Evolutionary conservation across 2,888 invertebrate genomes (phyloP).

Genomic region (Kryphioiulus occultus): DNA sequence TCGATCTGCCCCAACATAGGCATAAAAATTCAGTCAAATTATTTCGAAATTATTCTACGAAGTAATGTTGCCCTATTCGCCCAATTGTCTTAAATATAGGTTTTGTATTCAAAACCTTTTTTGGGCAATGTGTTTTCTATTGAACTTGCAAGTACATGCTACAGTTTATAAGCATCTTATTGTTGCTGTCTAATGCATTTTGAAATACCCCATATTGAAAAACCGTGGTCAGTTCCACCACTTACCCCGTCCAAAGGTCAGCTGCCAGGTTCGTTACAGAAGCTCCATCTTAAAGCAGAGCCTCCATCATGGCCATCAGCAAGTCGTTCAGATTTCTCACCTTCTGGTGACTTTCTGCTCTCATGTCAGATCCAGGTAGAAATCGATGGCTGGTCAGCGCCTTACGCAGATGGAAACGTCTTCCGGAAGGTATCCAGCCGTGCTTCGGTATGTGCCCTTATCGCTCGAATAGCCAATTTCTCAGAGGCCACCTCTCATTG

Average conservation of each 20-base stretch:
- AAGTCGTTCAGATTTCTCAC: conserved; percentile 18
- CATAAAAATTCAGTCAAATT: too few species aligned
- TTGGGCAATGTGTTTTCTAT: too few species aligned
- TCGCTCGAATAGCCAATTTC: not conserved
- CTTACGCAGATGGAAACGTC: not conserved
- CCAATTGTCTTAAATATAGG: too few species aligned
- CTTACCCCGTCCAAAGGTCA: conserved; percentile 1
- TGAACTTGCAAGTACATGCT: too few species aligned
- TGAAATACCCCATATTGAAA: not conserved
- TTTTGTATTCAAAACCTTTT: too few species aligned
- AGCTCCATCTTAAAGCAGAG: conserved; percentile 20
- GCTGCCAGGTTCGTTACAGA: not conserved
- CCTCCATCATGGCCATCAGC: not conserved
- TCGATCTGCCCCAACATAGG: too few species aligned
- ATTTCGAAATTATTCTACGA: too few species aligned
- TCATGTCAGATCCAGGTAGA: not conserved
- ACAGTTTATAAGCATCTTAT: too few species aligned
- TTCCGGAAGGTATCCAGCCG: not conserved
- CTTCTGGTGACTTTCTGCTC: not conserved
- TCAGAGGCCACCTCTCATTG: not conserved
- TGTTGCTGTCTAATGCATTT: too few species aligned
- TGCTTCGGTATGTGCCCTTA: not conserved
- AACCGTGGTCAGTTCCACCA: not conserved
- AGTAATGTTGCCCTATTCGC: too few species aligned
- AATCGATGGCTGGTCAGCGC: not conserved